Percentiles rank a stretch among this genome's conserved stretches.
phyloP scores from a whole-genome alignment of 2,888 invertebrate species.

The Parascotia fuliginaria region DNA sequence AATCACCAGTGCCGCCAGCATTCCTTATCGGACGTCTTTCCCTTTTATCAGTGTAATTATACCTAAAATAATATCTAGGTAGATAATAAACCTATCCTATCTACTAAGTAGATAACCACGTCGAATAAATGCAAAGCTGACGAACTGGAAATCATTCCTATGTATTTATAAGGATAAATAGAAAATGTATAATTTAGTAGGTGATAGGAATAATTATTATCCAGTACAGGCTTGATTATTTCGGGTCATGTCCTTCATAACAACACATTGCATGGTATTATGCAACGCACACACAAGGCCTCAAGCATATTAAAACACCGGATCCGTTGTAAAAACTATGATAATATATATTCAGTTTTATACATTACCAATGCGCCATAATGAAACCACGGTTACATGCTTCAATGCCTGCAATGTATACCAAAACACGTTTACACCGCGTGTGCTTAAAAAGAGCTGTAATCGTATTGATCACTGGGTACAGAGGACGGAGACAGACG shows the following conservation, averaged over 20 bases:
- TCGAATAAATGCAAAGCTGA: neutral
- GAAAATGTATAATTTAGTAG: neutral
- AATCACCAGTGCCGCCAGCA: too few relatives aligned
- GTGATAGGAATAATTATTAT: too few relatives aligned
- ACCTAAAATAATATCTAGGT: too few relatives aligned
- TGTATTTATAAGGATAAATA: neutral
- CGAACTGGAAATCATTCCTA: too few relatives aligned
- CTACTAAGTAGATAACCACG: neutral
- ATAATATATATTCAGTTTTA: neutral
- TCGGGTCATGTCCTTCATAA: slow-evolving; percentile 8
- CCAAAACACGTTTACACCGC: neutral
- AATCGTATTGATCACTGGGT: slow-evolving; percentile 21
- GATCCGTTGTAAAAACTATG: neutral
- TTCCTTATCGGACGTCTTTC: too few relatives aligned
- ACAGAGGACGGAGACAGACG: slow-evolving; percentile 20
- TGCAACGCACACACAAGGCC: slow-evolving; percentile 18
- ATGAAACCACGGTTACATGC: neutral
- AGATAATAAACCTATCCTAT: too few relatives aligned
- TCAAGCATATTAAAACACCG: slow-evolving; percentile 14
- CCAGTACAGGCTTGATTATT: neutral
- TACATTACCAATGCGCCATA: slow-evolving; percentile 13
- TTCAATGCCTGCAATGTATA: slow-evolving; percentile 25
- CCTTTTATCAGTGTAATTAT: too few relatives aligned
- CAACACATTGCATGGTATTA: slow-evolving; percentile 25
- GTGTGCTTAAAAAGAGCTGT: slow-evolving; percentile 11